These are phyloP conservation scores for Poeciliopsis paucimaculata DNA, from an alignment of 2,797 vertebrate species.

Conservation along the genomic window DNA sequence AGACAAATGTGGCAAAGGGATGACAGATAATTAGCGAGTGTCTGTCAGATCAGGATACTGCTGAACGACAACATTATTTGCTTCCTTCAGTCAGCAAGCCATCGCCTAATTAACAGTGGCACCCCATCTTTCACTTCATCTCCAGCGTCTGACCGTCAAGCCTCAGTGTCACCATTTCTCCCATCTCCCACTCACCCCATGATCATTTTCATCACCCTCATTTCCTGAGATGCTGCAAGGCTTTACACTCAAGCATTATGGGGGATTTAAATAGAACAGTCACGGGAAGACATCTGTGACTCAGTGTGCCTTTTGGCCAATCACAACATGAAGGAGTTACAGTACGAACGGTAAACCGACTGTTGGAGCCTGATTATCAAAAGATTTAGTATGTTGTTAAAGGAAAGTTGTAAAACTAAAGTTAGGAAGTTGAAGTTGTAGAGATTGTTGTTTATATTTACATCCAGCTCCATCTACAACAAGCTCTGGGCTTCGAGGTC, in stretches of 20 bases:
- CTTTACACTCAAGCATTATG: slow-evolving; percentile 39
- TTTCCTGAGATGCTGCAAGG: slow-evolving; percentile 51
- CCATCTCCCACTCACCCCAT: slow-evolving; percentile 13
- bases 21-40: slow-evolving; percentile 55
- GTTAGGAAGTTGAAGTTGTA: not conserved
- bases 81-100: slow-evolving; percentile 65
- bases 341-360: slow-evolving; percentile 38
- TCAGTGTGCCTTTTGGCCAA: slow-evolving; percentile 35
- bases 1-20: slow-evolving; percentile 34
- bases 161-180: slow-evolving; percentile 53
- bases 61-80: slow-evolving; percentile 72
- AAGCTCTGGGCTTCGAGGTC: no score
- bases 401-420: not conserved
- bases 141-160: slow-evolving; percentile 58
- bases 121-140: slow-evolving; percentile 67
- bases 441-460: not conserved
- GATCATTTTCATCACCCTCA: slow-evolving; percentile 44
- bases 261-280: slow-evolving; percentile 59
- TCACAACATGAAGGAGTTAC: slow-evolving; percentile 28
- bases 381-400: not conserved
- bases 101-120: slow-evolving; percentile 75
- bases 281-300: slow-evolving; percentile 57
- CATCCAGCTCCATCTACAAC: not conserved
- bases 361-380: not conserved
- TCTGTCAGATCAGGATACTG: slow-evolving; percentile 67